Evolutionary conservation across 2,797 vertebrate species (phyloP).

Genomic region (Chaetophractus vellerosus): DNA sequence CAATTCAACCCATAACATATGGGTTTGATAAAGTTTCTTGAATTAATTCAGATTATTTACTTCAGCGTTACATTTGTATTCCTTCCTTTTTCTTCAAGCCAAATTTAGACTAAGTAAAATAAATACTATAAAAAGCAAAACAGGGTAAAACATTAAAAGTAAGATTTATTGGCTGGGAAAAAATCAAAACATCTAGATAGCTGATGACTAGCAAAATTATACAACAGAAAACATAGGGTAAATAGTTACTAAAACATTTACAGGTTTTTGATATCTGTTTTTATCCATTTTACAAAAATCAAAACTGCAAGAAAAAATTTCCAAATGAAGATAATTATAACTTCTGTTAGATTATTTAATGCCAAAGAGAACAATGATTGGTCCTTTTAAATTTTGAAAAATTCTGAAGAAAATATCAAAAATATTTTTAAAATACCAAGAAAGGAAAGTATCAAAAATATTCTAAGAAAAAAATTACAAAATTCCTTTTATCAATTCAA

Average conservation of each 20-base stretch:
- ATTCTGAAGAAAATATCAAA: not conserved
- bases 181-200: not conserved
- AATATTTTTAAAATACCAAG: not conserved
- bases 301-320: conserved; percentile 44
- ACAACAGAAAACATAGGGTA: not conserved
- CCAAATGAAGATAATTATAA: conserved; percentile 28
- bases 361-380: not conserved
- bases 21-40: not conserved
- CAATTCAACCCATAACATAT: too few species aligned
- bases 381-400: conserved; percentile 34
- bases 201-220: conserved; percentile 13
- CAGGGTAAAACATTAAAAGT: not conserved
- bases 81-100: not conserved
- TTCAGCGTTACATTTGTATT: not conserved
- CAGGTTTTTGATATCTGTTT: conserved; percentile 4
- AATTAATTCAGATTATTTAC: conserved; percentile 19
- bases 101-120: conserved; percentile 61
- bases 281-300: conserved; percentile 26
- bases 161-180: conserved; percentile 5
- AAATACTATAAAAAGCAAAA: conserved; percentile 35
- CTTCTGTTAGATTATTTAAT: conserved; percentile 48
- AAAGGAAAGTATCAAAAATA: not conserved
- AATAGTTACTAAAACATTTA: not conserved
- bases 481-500: not conserved
- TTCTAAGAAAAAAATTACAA: conserved; percentile 12